Conservation (phyloP, 92 coral and sea anemone species). For the Pocillopora grandis region DNA sequence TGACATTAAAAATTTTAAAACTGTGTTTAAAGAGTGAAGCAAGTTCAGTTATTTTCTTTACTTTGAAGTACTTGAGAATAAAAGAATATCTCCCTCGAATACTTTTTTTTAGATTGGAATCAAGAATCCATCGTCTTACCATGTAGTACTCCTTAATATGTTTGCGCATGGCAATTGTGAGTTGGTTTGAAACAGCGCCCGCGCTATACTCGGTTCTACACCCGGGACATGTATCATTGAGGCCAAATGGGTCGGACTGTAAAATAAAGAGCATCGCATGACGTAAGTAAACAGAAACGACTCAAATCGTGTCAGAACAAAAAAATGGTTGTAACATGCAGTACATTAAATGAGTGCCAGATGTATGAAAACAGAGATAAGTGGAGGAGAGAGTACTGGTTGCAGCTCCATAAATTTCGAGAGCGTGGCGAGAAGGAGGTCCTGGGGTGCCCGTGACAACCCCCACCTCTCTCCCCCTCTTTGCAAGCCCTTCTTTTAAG, state of each 20-base stretch:
- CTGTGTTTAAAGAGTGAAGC: not conserved
- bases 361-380: not conserved
- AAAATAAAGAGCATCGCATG: not conserved
- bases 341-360: not conserved
- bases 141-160: conserved; percentile 87
- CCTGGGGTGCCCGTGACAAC: too few relatives aligned
- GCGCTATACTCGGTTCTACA: conserved; percentile 63
- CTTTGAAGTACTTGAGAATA: not conserved
- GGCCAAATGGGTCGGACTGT: conserved; percentile 18
- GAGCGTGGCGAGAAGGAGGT: too few relatives aligned
- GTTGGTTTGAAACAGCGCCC: conserved; percentile 75
- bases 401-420: not conserved
- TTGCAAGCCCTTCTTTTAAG: too few relatives aligned
- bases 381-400: not conserved
- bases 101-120: not conserved
- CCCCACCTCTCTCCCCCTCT: too few relatives aligned
- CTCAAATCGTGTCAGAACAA: not conserved
- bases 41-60: not conserved
- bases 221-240: conserved; percentile 61
- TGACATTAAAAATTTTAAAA: not conserved
- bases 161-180: conserved; percentile 80
- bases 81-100: too few relatives aligned
- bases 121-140: conserved; percentile 49
- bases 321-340: not conserved
- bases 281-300: not conserved